phyloP scores from a whole-genome alignment of 2,113 vertebrate species.

The Lophotis ruficrista region DNA sequence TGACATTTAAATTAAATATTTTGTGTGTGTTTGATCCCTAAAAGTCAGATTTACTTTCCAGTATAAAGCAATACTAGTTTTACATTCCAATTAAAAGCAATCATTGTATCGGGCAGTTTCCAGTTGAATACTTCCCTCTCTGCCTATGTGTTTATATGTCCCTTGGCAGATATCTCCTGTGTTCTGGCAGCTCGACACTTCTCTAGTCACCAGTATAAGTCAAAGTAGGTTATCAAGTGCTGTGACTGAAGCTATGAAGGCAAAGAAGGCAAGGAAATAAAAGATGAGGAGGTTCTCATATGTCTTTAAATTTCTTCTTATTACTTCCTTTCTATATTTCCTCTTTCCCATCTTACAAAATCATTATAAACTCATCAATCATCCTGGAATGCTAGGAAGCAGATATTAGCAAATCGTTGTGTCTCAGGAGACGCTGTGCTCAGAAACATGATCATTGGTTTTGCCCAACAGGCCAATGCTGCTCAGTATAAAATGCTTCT shows the following conservation, averaged over 20 bases:
- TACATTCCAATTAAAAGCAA: background rate
- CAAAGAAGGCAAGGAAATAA: background rate
- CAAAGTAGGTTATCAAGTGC: background rate
- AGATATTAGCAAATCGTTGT: rapidly evolving
- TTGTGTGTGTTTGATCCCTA: background rate
- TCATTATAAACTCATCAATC: background rate
- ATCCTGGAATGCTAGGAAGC: background rate
- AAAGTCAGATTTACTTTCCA: background rate
- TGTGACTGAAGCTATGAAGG: background rate
- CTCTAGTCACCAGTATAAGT: background rate
- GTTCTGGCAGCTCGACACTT: background rate
- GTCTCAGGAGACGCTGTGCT: background rate
- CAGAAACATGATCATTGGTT: background rate
- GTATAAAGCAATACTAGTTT: background rate
- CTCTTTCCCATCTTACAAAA: background rate
- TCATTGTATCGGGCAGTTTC: background rate
- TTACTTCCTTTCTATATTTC: background rate
- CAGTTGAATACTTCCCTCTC: background rate
- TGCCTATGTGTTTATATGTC: background rate
- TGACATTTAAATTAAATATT: background rate
- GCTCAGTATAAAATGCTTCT: background rate
- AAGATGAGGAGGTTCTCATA: background rate
- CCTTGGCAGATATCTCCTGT: background rate
- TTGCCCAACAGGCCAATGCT: background rate
- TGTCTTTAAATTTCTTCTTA: background rate